Evolutionary conservation across 2,888 invertebrate genomes (phyloP).

Genomic region (Watsonalla binaria): DNA sequence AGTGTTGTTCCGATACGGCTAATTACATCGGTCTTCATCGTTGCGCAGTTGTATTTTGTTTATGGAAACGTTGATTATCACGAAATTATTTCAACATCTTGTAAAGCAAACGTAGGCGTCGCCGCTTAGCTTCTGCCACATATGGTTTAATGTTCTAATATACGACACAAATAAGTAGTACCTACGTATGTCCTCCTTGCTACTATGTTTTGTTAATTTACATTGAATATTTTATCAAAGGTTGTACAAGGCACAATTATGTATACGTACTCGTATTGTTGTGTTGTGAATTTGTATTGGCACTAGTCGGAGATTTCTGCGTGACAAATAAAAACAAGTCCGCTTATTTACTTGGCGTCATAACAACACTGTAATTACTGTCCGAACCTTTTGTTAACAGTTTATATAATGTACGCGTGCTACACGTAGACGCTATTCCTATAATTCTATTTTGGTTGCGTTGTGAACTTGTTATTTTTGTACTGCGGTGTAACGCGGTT

Average conservation of each 20-base stretch:
- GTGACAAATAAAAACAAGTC: neutral
- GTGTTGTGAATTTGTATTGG: neutral
- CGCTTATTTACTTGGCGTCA: neutral
- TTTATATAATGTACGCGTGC: neutral
- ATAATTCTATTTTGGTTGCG: constrained; percentile 20
- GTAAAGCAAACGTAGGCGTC: neutral
- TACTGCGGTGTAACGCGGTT: constrained; percentile 17
- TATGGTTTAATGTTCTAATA: neutral
- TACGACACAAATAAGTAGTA: no score
- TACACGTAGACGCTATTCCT: constrained; percentile 17
- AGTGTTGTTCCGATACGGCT: no score
- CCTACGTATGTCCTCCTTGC: no score
- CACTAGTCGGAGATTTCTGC: neutral
- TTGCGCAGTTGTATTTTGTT: neutral
- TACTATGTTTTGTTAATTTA: no score
- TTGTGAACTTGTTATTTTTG: constrained; percentile 22
- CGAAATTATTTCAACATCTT: neutral
- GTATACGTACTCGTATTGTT: neutral
- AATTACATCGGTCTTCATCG: no score
- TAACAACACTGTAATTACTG: neutral
- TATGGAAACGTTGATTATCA: neutral
- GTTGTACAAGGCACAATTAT: no score
- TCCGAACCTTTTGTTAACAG: neutral
- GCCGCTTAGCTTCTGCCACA: neutral
- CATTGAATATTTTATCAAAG: no score